Evolutionary conservation across 2,888 invertebrate genomes (phyloP), one percentile per base, ranked within the genome.

Genomic region (Mantis religiosa): DNA sequence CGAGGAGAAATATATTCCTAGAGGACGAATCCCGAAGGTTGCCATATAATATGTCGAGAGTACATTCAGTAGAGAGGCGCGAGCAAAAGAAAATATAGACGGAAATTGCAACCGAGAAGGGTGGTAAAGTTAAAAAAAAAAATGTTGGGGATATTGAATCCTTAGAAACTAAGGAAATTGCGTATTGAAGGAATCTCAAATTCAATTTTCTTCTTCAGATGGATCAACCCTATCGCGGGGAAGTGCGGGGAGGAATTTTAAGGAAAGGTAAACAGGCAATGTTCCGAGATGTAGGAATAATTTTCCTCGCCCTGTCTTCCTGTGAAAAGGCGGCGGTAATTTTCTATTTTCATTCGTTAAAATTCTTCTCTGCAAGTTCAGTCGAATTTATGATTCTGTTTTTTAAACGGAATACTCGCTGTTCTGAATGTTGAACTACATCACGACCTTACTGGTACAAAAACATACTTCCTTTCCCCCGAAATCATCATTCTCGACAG

Each of bases 141-240:
- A 82, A 82, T 25, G 54, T 82, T 82, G 87, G 54, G 41, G 87
- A 87, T 87, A 34, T 87, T 87, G 82, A 27, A 87, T 87, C 28
- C 34, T 28, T 82, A 27, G 41, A 87, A 87, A 87, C 87, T 71
- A 87, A 87, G 87, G 87, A 82, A 87, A 87, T 82, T 87, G 82
- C 87, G 82, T 87, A 87, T 87, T 87, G 82, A 82, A 87, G 34
- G 82, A 87, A 87, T 82, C 34, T 82, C n/a, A 87, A 87, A 87
- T 87, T 87, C 82, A 82, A 82, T 87, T 87, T 87, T 87, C 34
- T 82, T 82, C 87, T 87, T 71, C 34, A 25, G 87, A 82, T 87
- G 87, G 82, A 87, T 87, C 87, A 87, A 87, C 30, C 41, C n/a
- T 82, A 28, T 81, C 9, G 81, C 12, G 81, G 71, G 25, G 82